Evolutionary conservation across 1,140 invertebrate species (phyloP), one percentile per base, ranked within the genome.

Genomic region (Drosophila navojoa): DNA sequence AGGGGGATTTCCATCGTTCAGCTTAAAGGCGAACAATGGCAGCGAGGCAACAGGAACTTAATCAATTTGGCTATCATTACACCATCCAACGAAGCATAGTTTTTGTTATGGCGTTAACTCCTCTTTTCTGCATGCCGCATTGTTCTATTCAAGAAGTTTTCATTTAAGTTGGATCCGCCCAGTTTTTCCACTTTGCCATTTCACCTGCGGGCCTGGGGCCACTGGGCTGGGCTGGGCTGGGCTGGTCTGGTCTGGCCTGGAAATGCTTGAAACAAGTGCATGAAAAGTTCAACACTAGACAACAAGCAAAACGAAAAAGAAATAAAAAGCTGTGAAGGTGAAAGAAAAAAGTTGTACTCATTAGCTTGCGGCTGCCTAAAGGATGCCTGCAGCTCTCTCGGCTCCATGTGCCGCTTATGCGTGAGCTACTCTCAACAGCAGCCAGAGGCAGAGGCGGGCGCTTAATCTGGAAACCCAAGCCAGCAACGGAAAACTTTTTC

Each of bases 361-460:
- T 86, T 86, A 86, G 79, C 82, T 87, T 86, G 79, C 79, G 76
- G 71, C 70, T 62, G 71, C 38, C 42, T 47, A 25, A 22, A 27
- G 64, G 25, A 54, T 54, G 50, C 35, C 50, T 58, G 72, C 19
- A 22, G 19, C 19, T 22, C 19, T 66, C 40, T 70, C 53, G 47
- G 55, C 45, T 64, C 54, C 40, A 42, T 59, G 44, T 63, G 55
- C 70, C 73, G 71, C 76, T 78, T 79, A 69, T 79, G 81, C 68
- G 75, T 81, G 76, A 79, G 64, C 58, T 81, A 77, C 71, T 78
- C 76, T 87, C 78, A 81, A 63, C 75, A 61, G 78, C 71, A 71
- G n/a, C n/a, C n/a, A n/a, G n/a, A 78, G 78, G 64, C 80, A 68
- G 76, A 25, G 19, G 44, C 63, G 64, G 40, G 71, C 55, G 25